Evolutionary conservation across 2,888 invertebrate genomes (phyloP).

Genomic region (Automeris io): DNA sequence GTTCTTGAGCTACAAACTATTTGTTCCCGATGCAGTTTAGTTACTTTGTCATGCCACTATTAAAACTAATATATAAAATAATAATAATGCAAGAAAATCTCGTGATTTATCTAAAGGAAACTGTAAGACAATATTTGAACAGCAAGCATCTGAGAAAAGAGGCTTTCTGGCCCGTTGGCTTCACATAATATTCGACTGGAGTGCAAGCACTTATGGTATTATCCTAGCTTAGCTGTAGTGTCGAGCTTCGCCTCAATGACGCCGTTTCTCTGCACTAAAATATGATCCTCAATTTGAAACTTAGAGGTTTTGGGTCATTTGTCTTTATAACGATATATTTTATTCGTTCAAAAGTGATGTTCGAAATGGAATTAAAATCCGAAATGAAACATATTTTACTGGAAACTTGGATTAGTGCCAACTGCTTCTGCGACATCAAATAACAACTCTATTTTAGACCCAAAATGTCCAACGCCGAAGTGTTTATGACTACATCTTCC

Average conservation of each 20-base stretch:
- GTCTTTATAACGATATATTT: not conserved
- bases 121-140: too few relatives aligned
- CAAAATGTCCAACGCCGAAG: too few relatives aligned
- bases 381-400: not conserved
- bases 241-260: constrained; percentile 14
- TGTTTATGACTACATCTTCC: too few relatives aligned
- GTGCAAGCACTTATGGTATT: constrained; percentile 29
- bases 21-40: too few relatives aligned
- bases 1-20: too few relatives aligned
- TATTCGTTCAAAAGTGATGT: constrained; percentile 5
- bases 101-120: too few relatives aligned
- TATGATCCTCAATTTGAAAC: not conserved
- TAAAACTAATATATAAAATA: too few relatives aligned
- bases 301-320: not conserved
- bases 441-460: too few relatives aligned
- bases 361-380: not conserved
- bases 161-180: constrained; percentile 23
- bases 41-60: too few relatives aligned
- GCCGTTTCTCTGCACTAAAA: not conserved
- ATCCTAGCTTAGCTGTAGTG: constrained; percentile 20
- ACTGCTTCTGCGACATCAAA: not conserved
- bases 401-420: constrained; percentile 2
- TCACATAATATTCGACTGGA: constrained; percentile 14
- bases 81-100: too few relatives aligned
- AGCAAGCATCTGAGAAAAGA: constrained; percentile 17